phyloP scores from a whole-genome alignment of 2,888 invertebrate genomes.

The Lymantria dispar region DNA sequence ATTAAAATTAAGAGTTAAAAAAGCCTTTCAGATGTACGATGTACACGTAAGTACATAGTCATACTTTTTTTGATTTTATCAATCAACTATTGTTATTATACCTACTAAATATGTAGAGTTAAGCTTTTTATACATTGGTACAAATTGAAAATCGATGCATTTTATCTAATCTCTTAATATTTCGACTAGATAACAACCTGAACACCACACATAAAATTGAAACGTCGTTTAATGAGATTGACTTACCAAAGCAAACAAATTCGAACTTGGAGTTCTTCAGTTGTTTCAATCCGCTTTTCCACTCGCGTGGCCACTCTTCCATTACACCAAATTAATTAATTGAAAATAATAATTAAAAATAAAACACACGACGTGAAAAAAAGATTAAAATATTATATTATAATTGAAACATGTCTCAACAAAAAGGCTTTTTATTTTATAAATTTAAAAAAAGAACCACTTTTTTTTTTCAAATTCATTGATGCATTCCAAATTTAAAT shows the following conservation, averaged over 20 bases:
- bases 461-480: slow-evolving; percentile 5
- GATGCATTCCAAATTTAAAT: slow-evolving; percentile 2
- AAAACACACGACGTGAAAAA: slow-evolving; percentile 3
- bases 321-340: slow-evolving; percentile 19
- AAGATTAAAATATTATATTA: slow-evolving; percentile 6
- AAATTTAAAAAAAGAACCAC: slow-evolving; percentile 3
- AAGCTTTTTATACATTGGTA: not conserved
- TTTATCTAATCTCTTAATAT: slow-evolving; percentile 14
- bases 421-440: not conserved
- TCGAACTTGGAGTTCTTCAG: slow-evolving; percentile 11
- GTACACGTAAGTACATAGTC: no score
- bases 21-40: no score
- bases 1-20: no score
- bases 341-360: slow-evolving; percentile 8
- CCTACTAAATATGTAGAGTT: no score
- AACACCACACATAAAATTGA: not conserved
- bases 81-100: no score
- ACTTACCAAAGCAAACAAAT: slow-evolving; percentile 37
- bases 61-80: no score
- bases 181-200: slow-evolving; percentile 13
- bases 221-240: slow-evolving; percentile 10
- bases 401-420: not conserved
- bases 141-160: slow-evolving; percentile 16
- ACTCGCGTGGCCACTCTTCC: slow-evolving; percentile 21
- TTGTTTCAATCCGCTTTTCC: slow-evolving; percentile 24